These are phyloP conservation scores for Ceratosolen solmsi DNA, from an alignment of 1,140 invertebrate species.

Conservation along the genomic window DNA sequence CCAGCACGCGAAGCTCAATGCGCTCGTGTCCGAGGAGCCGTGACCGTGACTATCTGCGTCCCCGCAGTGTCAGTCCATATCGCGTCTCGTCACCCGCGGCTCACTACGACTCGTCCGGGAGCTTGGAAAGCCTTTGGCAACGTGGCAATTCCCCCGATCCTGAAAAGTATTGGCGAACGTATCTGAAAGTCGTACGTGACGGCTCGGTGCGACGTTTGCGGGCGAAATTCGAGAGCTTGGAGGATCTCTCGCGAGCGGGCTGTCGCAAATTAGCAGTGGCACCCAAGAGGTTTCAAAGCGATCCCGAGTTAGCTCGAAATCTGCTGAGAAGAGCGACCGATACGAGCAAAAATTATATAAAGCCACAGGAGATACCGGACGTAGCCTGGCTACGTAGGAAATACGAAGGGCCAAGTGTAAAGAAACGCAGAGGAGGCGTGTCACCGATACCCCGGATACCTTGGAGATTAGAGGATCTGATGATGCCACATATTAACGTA, in stretches of 20 bases:
- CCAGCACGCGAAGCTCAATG: conserved; percentile 56
- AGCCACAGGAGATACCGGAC: conserved; percentile 76
- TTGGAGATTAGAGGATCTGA: conserved; percentile 79
- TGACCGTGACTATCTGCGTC: conserved; percentile 60
- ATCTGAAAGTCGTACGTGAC: conserved; percentile 79
- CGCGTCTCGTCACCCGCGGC: conserved; percentile 60
- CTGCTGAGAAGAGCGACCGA: conserved; percentile 71
- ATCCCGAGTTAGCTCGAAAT: conserved; percentile 82
- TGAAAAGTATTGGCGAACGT: conserved; percentile 80
- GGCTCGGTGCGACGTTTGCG: conserved; percentile 84
- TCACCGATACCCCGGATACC: conserved; percentile 79
- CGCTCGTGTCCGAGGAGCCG: conserved; percentile 60
- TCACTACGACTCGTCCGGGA: conserved; percentile 71
- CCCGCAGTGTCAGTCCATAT: conserved; percentile 69
- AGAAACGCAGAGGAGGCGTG: conserved; percentile 73
- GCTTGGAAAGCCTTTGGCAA: conserved; percentile 78
- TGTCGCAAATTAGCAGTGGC: conserved; percentile 59
- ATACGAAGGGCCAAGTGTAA: conserved; percentile 77
- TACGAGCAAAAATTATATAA: conserved; percentile 68
- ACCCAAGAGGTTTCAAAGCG: conserved; percentile 80
- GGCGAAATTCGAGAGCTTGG: conserved; percentile 82
- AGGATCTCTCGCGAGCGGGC: conserved; percentile 68
- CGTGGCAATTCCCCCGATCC: conserved; percentile 81
- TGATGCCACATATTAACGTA: conserved; percentile 90
- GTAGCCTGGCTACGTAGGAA: conserved; percentile 77